phyloP scores from a whole-genome alignment of 2,888 invertebrate genomes.

The Aspidiotus rigidus region DNA sequence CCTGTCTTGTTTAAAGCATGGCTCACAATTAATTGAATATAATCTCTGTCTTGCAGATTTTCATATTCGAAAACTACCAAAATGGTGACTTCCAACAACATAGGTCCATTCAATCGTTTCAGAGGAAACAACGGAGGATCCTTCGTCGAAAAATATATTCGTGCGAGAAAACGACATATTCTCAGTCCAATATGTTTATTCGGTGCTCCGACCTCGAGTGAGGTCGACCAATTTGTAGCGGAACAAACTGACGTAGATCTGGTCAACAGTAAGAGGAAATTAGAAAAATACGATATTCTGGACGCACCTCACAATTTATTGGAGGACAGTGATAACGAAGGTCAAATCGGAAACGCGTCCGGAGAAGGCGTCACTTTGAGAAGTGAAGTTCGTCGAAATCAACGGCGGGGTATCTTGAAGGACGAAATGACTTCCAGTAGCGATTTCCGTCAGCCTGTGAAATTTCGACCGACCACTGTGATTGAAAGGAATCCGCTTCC shows the following conservation, averaged over 20 bases:
- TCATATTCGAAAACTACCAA: not conserved
- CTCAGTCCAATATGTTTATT: conserved; percentile 17
- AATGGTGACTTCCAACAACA: conserved; percentile 21
- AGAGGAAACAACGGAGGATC: conserved; percentile 13
- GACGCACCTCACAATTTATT: not conserved
- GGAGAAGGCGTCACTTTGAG: no score
- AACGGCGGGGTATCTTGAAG: not conserved
- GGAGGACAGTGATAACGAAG: not conserved
- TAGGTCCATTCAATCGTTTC: conserved; percentile 8
- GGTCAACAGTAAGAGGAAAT: not conserved
- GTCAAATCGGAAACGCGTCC: no score
- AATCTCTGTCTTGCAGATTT: no score
- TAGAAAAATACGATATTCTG: not conserved
- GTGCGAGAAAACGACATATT: conserved; percentile 12
- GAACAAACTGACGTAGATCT: not conserved
- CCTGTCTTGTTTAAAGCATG: no score
- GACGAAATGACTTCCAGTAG: not conserved
- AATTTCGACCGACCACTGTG: not conserved
- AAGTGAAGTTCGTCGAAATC: not conserved
- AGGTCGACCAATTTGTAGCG: conserved; percentile 7
- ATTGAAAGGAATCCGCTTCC: not conserved
- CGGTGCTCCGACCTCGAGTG: conserved; percentile 8
- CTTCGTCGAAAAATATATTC: conserved; percentile 16
- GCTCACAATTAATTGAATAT: no score
- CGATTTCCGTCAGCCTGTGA: not conserved